Evolutionary conservation across 2,888 invertebrate genomes (phyloP), one percentile per base, ranked within the genome.

Genomic region (Panopea generosa): DNA sequence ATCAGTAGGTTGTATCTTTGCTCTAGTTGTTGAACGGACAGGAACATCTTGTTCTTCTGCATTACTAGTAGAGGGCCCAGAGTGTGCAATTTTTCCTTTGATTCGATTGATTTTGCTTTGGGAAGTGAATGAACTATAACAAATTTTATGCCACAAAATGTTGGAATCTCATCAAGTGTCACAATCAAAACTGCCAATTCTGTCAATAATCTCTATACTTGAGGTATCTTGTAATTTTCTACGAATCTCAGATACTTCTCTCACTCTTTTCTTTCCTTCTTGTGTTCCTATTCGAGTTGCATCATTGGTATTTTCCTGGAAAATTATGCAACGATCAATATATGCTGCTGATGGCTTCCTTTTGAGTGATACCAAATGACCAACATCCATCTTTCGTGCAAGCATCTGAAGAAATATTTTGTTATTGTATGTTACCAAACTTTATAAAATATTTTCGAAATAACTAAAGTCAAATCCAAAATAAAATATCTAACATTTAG

Each of bases 61-160:
- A n/a, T 0, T 11, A 27, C 27, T 18, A 38, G 1, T 24, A 55
- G 52, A 9, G 2, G 16, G 40, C 24, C 11, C 2, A 38, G 14
- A 14, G 55, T 22, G 2, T 43, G 24, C 7, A 65, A 24, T 2
- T n/a, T n/a, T n/a, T n/a, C 33, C 29, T 43, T 33, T 55, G 14
- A 6, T 66, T n/a, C 11, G 56, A n/a, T n/a, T n/a, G n/a, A n/a
- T n/a, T n/a, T n/a, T n/a, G n/a, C n/a, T n/a, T n/a, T n/a, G n/a
- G n/a, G n/a, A 55, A 9, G 55, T 66, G n/a, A 45, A 66, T 29
- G 55, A 29, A 29, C 66, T 66, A 33, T 66, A 56, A 27, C 66
- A 66, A 6, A n/a, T 29, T 18, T 66, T 66, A 29, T 66, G 66
- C 66, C 56, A 55, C 26, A 20, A 20, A 43, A 66, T 43, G 6